These are phyloP conservation scores for Tetramorium bicarinatum DNA, from an alignment of 2,888 invertebrate genomes.

Conservation along the genomic window DNA sequence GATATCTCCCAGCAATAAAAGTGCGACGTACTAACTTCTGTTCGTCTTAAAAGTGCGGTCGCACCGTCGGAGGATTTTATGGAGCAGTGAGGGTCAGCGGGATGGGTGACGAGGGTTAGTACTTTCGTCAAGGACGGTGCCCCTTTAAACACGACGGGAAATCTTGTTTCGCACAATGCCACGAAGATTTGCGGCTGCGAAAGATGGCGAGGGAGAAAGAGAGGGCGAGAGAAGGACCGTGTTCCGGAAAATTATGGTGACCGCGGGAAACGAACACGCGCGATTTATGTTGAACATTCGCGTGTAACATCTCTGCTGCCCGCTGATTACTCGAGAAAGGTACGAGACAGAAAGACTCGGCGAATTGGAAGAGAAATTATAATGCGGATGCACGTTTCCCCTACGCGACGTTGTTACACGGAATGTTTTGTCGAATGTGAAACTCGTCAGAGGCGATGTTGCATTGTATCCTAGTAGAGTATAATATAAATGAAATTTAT, in stretches of 20 bases:
- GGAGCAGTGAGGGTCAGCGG: slow-evolving; percentile 56
- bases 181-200: slow-evolving; percentile 47
- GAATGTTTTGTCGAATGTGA: slow-evolving; percentile 5
- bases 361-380: slow-evolving; percentile 50
- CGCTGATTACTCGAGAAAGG: slow-evolving; percentile 44
- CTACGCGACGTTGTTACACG: slow-evolving; percentile 12
- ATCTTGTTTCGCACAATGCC: slow-evolving; percentile 52
- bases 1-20: slow-evolving; percentile 69
- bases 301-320: slow-evolving; percentile 12
- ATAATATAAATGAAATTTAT: not conserved
- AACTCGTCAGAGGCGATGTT: slow-evolving; percentile 4
- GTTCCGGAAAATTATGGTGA: slow-evolving; percentile 48
- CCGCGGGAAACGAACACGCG: slow-evolving; percentile 44
- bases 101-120: slow-evolving; percentile 37
- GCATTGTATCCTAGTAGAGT: not conserved
- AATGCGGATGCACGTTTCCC: slow-evolving; percentile 12
- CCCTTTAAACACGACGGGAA: slow-evolving; percentile 51
- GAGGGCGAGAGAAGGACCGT: slow-evolving; percentile 22
- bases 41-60: slow-evolving; percentile 72
- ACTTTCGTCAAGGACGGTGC: slow-evolving; percentile 35
- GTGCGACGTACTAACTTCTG: slow-evolving; percentile 67
- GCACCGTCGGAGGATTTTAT: slow-evolving; percentile 69
- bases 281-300: slow-evolving; percentile 55
- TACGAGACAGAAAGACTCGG: slow-evolving; percentile 16
- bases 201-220: slow-evolving; percentile 6